Evolutionary conservation across 2,113 vertebrate genomes (phyloP).

Genomic region (Ornithorhynchus anatinus): DNA sequence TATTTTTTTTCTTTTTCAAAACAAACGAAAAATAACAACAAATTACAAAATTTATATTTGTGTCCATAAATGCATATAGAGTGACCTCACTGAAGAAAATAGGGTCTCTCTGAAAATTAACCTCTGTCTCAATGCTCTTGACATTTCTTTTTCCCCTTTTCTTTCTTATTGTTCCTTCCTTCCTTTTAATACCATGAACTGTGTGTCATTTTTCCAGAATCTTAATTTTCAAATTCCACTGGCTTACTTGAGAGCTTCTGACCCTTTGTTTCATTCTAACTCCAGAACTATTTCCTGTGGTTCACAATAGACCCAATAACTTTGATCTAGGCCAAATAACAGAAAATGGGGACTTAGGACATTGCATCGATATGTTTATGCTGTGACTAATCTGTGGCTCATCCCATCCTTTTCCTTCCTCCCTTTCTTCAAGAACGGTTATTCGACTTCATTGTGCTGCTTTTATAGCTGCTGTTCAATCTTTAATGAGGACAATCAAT

Average conservation of each 20-base stretch:
- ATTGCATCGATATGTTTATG: neutral
- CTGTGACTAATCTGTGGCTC: neutral
- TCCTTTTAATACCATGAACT: neutral
- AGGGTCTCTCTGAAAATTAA: too few relatives aligned
- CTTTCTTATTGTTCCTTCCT: neutral
- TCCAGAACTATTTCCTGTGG: neutral
- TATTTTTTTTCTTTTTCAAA: too few relatives aligned
- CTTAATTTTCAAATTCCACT: neutral
- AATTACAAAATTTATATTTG: neutral
- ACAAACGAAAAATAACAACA: neutral
- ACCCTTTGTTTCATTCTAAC: neutral
- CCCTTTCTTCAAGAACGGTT: constrained; percentile 9
- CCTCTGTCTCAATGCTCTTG: too few relatives aligned
- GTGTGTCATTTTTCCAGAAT: neutral
- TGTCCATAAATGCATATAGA: too few relatives aligned
- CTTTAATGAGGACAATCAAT: constrained; percentile 45
- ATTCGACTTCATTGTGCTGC: neutral
- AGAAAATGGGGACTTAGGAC: neutral
- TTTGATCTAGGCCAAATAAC: constrained; percentile 2
- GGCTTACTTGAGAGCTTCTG: neutral
- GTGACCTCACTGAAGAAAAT: too few relatives aligned
- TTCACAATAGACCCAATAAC: neutral
- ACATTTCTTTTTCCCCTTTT: neutral
- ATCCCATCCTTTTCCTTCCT: constrained; percentile 4
- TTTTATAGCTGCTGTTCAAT: constrained; percentile 42